Percentiles rank a stretch among this genome's conserved stretches.
phyloP scores from a whole-genome alignment of 2,797 vertebrate species.

The Apodemus agrarius region DNA sequence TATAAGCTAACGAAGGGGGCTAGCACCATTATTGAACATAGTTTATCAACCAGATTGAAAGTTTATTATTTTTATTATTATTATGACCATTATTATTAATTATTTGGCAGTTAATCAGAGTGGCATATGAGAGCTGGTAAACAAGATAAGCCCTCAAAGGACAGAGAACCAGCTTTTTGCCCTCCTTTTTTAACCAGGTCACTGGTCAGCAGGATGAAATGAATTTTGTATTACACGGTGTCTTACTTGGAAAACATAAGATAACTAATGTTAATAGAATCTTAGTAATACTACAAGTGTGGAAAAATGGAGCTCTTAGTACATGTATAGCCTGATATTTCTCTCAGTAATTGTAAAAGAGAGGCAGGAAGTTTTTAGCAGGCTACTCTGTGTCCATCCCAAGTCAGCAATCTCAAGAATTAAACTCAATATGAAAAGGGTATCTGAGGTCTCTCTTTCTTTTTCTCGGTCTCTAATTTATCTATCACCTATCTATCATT shows the following conservation, averaged over 20 bases:
- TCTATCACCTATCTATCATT: neutral
- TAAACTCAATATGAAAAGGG: too few species aligned
- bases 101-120: neutral
- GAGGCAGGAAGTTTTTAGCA: neutral
- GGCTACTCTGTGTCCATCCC: neutral
- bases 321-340: neutral
- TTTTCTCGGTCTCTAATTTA: neutral
- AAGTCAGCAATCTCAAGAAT: neutral
- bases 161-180: neutral
- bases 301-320: slow-evolving; percentile 9
- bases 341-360: neutral
- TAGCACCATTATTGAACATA: neutral
- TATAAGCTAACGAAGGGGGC: neutral
- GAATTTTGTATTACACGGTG: neutral
- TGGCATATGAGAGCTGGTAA: neutral
- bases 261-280: neutral
- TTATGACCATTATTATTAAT: neutral
- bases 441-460: neutral
- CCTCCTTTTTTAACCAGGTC: slow-evolving; percentile 2
- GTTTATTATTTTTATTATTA: neutral
- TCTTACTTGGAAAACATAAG: neutral
- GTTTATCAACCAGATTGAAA: slow-evolving; percentile 36
- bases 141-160: neutral
- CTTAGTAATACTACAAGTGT: neutral
- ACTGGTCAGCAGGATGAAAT: neutral